A percentile compares a stretch with the other conserved stretches of the same genome.
Evolutionary conservation across 2,888 invertebrate genomes (phyloP).

Genomic region (Hipparchia semele): DNA sequence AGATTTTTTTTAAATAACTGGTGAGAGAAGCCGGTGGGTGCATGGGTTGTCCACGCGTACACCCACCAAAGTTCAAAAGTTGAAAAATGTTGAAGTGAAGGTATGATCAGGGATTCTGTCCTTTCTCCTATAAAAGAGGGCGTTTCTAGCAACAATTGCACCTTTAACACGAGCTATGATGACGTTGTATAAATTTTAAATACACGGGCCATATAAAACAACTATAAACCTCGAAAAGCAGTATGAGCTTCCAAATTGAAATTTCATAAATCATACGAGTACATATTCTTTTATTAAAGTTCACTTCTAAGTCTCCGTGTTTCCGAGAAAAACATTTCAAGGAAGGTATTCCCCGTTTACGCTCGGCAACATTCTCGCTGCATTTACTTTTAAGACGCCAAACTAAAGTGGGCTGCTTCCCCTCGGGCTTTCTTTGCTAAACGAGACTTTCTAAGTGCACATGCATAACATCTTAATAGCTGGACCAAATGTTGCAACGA

Average conservation of each 20-base stretch:
- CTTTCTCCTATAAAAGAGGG: neutral
- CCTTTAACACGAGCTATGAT: neutral
- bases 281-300: conserved; percentile 21
- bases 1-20: too few relatives aligned
- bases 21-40: too few relatives aligned
- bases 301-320: conserved; percentile 22
- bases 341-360: conserved; percentile 27
- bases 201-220: conserved; percentile 2
- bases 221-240: conserved; percentile 8
- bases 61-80: too few relatives aligned
- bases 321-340: conserved; percentile 23
- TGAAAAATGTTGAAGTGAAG: too few relatives aligned
- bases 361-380: conserved; percentile 31
- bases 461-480: conserved; percentile 37
- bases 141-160: neutral
- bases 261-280: conserved; percentile 16
- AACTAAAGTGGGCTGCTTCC: conserved; percentile 41
- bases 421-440: conserved; percentile 37
- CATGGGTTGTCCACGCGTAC: too few relatives aligned
- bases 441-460: conserved; percentile 35
- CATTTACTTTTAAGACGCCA: conserved; percentile 41
- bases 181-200: neutral
- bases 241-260: conserved; percentile 14
- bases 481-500: conserved; percentile 28
- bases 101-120: too few relatives aligned